phyloP scores from a whole-genome alignment of 2,797 vertebrate species.

The Eutrigla gurnardus region DNA sequence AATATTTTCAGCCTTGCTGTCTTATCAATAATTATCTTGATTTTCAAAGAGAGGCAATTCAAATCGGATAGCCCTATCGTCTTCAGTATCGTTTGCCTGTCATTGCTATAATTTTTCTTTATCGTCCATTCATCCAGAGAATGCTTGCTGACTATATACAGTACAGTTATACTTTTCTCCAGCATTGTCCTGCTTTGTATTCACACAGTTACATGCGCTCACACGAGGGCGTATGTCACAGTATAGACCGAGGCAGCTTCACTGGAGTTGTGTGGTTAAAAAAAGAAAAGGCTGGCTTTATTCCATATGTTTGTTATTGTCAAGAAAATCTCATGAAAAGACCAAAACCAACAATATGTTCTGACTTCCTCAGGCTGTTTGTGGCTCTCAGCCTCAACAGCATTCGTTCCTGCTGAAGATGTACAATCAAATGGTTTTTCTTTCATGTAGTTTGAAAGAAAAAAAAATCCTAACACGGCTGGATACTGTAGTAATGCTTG shows the following conservation, averaged over 20 bases:
- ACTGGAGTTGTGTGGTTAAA: background rate
- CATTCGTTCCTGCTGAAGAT: background rate
- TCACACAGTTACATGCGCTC: slow-evolving; percentile 4
- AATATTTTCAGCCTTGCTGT: slow-evolving; percentile 51
- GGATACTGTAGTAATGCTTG: background rate
- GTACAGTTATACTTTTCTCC: background rate
- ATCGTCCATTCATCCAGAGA: slow-evolving; percentile 17
- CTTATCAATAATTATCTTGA: slow-evolving; percentile 52
- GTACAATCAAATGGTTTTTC: background rate
- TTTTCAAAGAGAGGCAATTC: slow-evolving; percentile 54
- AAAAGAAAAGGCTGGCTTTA: background rate
- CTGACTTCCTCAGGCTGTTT: background rate
- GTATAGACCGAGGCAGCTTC: background rate
- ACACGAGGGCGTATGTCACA: slow-evolving; percentile 4
- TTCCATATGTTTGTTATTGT: slow-evolving; percentile 15
- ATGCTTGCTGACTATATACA: background rate
- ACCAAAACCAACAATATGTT: slow-evolving; percentile 8
- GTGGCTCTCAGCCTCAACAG: background rate
- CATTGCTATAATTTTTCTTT: slow-evolving; percentile 22
- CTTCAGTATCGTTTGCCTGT: slow-evolving; percentile 11
- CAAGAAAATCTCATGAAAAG: slow-evolving; percentile 17
- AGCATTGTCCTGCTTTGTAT: slow-evolving; percentile 7
- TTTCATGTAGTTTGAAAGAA: background rate
- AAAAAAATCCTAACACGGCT: background rate
- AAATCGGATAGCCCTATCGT: slow-evolving; percentile 33